These are phyloP conservation scores for Hypena proboscidalis DNA, from an alignment of 2,888 invertebrate species.

Conservation along the genomic window DNA sequence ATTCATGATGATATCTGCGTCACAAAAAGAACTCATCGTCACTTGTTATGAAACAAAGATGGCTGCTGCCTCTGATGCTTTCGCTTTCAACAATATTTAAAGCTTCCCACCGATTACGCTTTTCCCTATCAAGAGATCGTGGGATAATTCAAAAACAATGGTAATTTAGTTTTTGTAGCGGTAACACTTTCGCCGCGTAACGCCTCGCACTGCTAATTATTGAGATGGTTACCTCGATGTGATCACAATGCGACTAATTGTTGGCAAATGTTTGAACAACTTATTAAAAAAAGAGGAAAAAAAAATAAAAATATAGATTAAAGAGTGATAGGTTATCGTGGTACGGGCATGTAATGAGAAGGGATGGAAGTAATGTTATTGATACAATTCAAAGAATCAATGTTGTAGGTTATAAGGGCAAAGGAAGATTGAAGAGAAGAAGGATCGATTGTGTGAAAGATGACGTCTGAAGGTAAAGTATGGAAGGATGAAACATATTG, in stretches of 20 bases:
- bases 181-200: constrained; percentile 77
- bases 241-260: constrained; percentile 57
- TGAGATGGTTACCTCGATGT: constrained; percentile 42
- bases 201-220: constrained; percentile 63
- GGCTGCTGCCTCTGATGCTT: constrained; percentile 68
- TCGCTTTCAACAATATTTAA: constrained; percentile 70
- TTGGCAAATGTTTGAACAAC: constrained; percentile 4
- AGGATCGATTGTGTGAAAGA: too few species aligned
- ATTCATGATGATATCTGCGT: too few species aligned
- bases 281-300: too few species aligned
- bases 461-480: too few species aligned
- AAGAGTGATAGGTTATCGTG: too few species aligned
- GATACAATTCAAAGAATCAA: too few species aligned
- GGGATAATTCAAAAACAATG: constrained; percentile 74
- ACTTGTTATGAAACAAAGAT: constrained; percentile 45
- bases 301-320: too few species aligned
- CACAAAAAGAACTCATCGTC: constrained; percentile 27
- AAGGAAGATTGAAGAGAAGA: too few species aligned
- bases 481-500: too few species aligned
- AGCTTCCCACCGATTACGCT: constrained; percentile 79
- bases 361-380: too few species aligned
- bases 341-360: too few species aligned
- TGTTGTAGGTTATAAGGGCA: too few species aligned
- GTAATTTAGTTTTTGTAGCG: constrained; percentile 69
- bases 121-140: constrained; percentile 82